Evolutionary conservation across 2,113 vertebrate species (phyloP).

Genomic region (Platysteira castanea): DNA sequence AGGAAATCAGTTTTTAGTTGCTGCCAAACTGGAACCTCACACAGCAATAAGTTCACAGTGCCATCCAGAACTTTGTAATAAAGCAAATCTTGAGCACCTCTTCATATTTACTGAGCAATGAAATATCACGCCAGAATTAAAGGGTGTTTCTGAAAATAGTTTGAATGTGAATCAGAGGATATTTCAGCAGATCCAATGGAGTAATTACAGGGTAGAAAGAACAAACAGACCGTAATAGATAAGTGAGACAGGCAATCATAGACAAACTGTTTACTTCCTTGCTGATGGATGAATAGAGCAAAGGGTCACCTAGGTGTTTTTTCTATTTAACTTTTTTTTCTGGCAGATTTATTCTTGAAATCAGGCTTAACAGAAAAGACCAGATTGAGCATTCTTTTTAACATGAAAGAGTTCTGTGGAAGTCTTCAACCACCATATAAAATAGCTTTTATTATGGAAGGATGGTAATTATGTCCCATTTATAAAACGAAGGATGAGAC

Average conservation of each 20-base stretch:
- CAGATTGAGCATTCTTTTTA: neutral
- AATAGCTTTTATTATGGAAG: neutral
- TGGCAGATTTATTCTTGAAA: neutral
- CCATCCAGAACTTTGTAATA: neutral
- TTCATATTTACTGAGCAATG: conserved; percentile 35
- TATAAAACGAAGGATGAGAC: neutral
- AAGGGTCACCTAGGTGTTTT: neutral
- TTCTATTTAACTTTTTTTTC: neutral
- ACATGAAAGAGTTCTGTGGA: neutral
- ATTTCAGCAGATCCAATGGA: conserved; percentile 39
- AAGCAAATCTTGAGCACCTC: conserved; percentile 6
- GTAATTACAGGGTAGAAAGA: conserved; percentile 55
- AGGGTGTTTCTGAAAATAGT: conserved; percentile 44
- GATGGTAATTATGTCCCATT: neutral
- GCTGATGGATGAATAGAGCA: neutral
- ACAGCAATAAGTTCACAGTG: neutral
- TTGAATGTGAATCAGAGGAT: conserved; percentile 47
- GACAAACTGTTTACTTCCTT: conserved; percentile 37
- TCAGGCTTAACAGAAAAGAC: neutral
- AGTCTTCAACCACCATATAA: neutral
- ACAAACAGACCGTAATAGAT: conserved; percentile 44
- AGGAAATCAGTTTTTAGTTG: neutral
- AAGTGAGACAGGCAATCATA: conserved; percentile 51
- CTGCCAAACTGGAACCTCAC: neutral
- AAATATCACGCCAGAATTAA: conserved; percentile 19